Evolutionary conservation across 2,888 invertebrate species (phyloP), one percentile per base, ranked within the genome.

Genomic region (Thereva unica): DNA sequence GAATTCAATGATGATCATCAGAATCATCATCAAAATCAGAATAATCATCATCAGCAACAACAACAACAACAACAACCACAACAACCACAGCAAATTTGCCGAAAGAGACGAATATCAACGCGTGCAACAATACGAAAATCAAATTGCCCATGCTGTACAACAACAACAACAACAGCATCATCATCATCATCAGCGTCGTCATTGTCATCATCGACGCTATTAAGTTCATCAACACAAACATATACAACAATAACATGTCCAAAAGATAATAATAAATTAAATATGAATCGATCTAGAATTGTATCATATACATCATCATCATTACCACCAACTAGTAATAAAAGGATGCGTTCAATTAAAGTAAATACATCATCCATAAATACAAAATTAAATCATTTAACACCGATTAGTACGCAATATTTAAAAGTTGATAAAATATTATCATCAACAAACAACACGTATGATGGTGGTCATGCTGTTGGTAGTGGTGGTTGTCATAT

Each of bases 151-250:
- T 61, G 50, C 8, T 49, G 50, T 10, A 41, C 50, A 1, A 34
- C 50, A 3, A 34, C 49, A 12, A 52, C 23, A n/a, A n/a, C 44
- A 57, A 5, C 56, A 23, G 23, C 23, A 23, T 10, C 59, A 6
- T 7, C 49, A 4, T 9, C 47, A 23, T 41, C 50, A 3, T 10
- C 49, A 12, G 5, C 23, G 4, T 1, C 44, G 45, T 4, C 56
- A 23, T n/a, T n/a, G n/a, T 10, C 59, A 6, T 7, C 49, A 4
- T 9, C 47, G 9, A 38, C 37, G 0, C 50, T 61, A 2, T 10
- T 42, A 8, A 61, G 50, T 7, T 61, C 61, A n/a, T 61, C 61
- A 1, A 61, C 50, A 6, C 61, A 61, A 41, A 50, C 50, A 8
- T 9, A 34, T 5, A 12, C 41, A 6, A 41, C 41, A 9, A n/a